phyloP scores from a whole-genome alignment of 1,140 invertebrate genomes.

The Potamilus streckersoni region DNA sequence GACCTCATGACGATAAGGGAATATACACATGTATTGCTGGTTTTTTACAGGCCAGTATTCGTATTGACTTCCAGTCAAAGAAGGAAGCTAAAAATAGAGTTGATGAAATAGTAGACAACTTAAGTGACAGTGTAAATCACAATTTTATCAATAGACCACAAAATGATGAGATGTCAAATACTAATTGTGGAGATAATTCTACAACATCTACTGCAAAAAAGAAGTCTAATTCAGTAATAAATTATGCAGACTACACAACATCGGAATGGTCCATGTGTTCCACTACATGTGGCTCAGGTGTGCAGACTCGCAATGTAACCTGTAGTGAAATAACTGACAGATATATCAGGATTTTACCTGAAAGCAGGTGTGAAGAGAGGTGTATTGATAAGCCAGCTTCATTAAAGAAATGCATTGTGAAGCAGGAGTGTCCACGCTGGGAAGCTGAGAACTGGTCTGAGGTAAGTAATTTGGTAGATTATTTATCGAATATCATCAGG shows the following conservation, averaged over 20 bases:
- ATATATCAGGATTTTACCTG: conserved; percentile 34
- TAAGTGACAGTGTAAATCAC: conserved; percentile 24
- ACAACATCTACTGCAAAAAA: no score
- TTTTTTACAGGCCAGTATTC: conserved; percentile 26
- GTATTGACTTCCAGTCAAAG: conserved; percentile 38
- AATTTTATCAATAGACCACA: conserved; percentile 23
- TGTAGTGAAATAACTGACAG: conserved; percentile 40
- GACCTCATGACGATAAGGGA: conserved; percentile 33
- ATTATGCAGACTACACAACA: conserved; percentile 30
- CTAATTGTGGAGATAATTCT: background rate
- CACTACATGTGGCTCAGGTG: conserved; percentile 40
- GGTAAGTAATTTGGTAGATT: background rate
- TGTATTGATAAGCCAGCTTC: conserved; percentile 33
- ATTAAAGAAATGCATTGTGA: conserved; percentile 33
- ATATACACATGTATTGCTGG: conserved; percentile 44
- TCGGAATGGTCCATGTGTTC: conserved; percentile 41
- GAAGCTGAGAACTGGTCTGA: conserved; percentile 18
- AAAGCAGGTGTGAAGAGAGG: conserved; percentile 30
- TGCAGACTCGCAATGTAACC: conserved; percentile 34
- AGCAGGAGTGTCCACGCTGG: conserved; percentile 40
- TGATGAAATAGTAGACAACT: conserved; percentile 14
- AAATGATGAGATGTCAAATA: conserved; percentile 31
- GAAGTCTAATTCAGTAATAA: background rate
- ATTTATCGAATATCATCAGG: no score
- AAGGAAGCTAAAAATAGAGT: conserved; percentile 26